Percentiles rank a stretch among this genome's conserved stretches.
These are phyloP conservation scores for Ceraclea dissimilis DNA, from an alignment of 2,888 invertebrate species.

Conservation along the genomic window DNA sequence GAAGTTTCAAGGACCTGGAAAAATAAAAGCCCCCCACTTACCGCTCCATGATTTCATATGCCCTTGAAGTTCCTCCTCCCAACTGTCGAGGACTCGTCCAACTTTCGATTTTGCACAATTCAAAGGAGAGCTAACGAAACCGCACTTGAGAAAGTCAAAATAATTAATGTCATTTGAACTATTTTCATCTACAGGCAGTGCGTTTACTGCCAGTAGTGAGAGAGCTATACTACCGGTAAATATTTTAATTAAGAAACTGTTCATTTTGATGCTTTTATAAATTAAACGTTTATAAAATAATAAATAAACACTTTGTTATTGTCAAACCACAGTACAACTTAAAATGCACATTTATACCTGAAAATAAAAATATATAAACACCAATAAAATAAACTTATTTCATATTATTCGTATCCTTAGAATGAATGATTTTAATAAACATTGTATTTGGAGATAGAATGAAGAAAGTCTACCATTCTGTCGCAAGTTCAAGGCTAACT, in stretches of 20 bases:
- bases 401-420: neutral
- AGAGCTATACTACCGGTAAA: slow-evolving; percentile 7
- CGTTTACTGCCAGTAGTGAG: neutral
- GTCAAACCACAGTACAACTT: too few relatives aligned
- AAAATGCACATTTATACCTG: too few relatives aligned
- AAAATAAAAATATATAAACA: too few relatives aligned
- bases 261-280: slow-evolving; percentile 4
- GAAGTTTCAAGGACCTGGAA: too few relatives aligned
- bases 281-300: too few relatives aligned
- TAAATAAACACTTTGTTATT: too few relatives aligned
- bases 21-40: too few relatives aligned
- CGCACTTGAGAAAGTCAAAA: slow-evolving; percentile 47
- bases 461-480: slow-evolving; percentile 7
- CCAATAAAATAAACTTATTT: neutral
- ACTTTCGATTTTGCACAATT: slow-evolving; percentile 48
- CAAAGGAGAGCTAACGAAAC: slow-evolving; percentile 45
- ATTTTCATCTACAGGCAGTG: slow-evolving; percentile 3
- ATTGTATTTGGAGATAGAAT: neutral
- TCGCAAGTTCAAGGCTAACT: slow-evolving; percentile 22
- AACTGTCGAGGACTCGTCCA: slow-evolving; percentile 43
- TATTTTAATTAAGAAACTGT: slow-evolving; percentile 9
- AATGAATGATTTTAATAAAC: neutral
- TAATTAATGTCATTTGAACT: slow-evolving; percentile 28
- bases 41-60: slow-evolving; percentile 41
- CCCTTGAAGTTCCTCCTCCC: slow-evolving; percentile 37